A percentile compares a stretch with the other conserved stretches of the same genome.
These are phyloP conservation scores for Heliconius hewitsoni DNA, from an alignment of 1,140 invertebrate genomes.

Conservation along the genomic window DNA sequence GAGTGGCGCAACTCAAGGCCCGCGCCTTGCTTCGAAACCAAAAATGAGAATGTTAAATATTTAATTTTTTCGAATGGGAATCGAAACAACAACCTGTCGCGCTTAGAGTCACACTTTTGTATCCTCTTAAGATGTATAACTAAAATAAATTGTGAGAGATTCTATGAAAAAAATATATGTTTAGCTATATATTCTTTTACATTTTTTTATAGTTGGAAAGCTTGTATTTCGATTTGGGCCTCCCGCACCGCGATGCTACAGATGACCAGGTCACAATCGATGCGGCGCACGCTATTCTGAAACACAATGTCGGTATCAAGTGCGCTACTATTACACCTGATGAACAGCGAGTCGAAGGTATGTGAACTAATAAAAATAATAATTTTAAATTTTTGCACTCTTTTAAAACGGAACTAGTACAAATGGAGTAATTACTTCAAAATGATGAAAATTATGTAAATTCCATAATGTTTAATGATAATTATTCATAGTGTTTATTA, in stretches of 20 bases:
- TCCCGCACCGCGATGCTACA: constrained; percentile 92
- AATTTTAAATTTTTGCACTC: background rate
- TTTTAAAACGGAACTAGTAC: no score
- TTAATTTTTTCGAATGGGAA: no score
- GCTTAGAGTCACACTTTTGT: no score
- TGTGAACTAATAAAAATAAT: background rate
- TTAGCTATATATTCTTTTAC: background rate
- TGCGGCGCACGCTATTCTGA: constrained; percentile 91
- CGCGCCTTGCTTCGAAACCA: no score
- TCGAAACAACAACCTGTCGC: no score
- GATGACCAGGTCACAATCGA: constrained; percentile 95
- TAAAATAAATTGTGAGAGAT: no score
- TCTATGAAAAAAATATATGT: background rate
- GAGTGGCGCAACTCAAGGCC: no score
- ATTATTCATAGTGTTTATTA: no score
- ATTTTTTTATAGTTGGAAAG: constrained; percentile 83
- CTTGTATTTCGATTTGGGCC: constrained; percentile 92
- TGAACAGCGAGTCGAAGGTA: constrained; percentile 93
- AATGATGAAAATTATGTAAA: no score
- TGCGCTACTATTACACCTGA: constrained; percentile 96
- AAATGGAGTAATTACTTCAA: background rate
- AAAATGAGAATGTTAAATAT: no score
- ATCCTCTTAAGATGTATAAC: no score
- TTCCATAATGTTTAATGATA: no score
- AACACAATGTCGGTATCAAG: constrained; percentile 96